phyloP scores from a whole-genome alignment of 2,113 vertebrate species.

The human (Homo sapiens) region DNA sequence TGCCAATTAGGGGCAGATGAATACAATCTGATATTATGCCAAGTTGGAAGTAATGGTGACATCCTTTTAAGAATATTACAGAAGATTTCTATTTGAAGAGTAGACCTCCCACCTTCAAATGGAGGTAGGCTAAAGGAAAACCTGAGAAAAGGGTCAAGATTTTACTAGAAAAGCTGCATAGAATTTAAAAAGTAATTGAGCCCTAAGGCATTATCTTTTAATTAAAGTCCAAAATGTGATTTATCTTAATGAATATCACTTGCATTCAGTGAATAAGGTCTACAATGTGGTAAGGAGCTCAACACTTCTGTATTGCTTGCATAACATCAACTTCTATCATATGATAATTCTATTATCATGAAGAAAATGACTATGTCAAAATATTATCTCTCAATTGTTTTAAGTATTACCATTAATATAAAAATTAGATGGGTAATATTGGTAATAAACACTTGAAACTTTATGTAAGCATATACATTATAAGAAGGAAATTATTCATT shows the following conservation, averaged over 20 bases:
- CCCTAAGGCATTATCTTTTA: not conserved
- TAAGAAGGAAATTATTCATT: slow-evolving; percentile 9
- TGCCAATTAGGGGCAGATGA: not conserved
- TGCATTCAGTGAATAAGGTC: not conserved
- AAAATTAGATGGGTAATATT: not conserved
- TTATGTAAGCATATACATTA: not conserved
- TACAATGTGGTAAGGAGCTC: not conserved
- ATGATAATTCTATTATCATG: not conserved
- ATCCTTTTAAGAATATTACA: not conserved
- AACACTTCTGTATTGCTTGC: not conserved
- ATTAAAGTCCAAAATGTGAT: slow-evolving; percentile 1
- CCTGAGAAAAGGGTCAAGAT: not conserved
- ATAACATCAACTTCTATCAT: not conserved
- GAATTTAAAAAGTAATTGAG: not conserved
- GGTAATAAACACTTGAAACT: not conserved
- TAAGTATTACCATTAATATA: not conserved
- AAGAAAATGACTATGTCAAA: not conserved
- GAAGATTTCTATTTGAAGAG: not conserved
- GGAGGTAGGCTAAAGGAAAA: not conserved
- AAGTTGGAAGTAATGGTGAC: not conserved
- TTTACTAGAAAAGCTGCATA: not conserved
- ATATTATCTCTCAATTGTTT: not conserved
- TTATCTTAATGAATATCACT: not conserved
- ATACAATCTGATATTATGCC: not conserved
- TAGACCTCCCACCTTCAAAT: not conserved